Conservation (phyloP, 30 jellyfish, hydroid and myxozoan species). For the Sanderia malayensis region DNA sequence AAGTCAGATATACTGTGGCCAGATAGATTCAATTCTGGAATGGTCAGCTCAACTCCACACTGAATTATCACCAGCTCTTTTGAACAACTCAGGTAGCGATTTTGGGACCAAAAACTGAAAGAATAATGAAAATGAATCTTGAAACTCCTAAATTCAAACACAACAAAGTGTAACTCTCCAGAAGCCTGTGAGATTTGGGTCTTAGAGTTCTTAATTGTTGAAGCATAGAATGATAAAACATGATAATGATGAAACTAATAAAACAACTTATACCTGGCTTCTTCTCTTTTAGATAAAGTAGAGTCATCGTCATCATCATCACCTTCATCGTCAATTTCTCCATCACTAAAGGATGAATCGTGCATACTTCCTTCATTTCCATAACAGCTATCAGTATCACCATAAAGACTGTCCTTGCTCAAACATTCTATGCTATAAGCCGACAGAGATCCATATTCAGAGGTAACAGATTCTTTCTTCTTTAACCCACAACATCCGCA, state of each 20-base stretch:
- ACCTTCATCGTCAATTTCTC: slow-evolving; percentile 25
- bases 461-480: slow-evolving; percentile 20
- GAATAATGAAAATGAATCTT: too few species aligned
- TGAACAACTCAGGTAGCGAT: slow-evolving; percentile 34
- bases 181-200: too few species aligned
- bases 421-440: slow-evolving; percentile 5
- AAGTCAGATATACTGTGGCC: slow-evolving; percentile 45
- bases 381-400: slow-evolving; percentile 43
- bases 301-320: neutral
- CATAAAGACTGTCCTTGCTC: neutral
- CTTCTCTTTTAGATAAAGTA: neutral
- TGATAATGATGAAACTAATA: neutral
- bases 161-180: too few species aligned
- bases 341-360: slow-evolving; percentile 6
- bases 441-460: slow-evolving; percentile 67
- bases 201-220: too few species aligned
- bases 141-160: too few species aligned
- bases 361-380: slow-evolving; percentile 31
- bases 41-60: slow-evolving; percentile 34
- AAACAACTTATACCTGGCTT: neutral
- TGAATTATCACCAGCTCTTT: slow-evolving; percentile 59
- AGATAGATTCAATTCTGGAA: slow-evolving; percentile 57
- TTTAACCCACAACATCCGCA: slow-evolving; percentile 52
- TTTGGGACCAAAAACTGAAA: slow-evolving; percentile 10
- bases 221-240: neutral